A percentile compares a stretch with the other conserved stretches of the same genome.
Evolutionary conservation across 2,888 invertebrate species (phyloP).

Genomic region (Halocaridina rubra): DNA sequence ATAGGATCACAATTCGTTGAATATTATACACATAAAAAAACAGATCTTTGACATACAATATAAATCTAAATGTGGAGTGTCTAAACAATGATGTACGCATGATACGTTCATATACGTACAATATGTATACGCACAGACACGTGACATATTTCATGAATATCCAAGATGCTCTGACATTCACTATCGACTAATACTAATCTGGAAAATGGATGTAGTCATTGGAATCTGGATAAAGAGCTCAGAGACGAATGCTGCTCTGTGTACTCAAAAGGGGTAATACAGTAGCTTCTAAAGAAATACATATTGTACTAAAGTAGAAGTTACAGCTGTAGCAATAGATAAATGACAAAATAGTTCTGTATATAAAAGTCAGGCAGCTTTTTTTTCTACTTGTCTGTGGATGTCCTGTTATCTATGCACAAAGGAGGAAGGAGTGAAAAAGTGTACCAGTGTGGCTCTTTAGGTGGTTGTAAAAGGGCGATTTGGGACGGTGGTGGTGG

Average conservation of each 20-base stretch:
- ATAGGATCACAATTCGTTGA: too few relatives aligned
- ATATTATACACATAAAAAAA: too few relatives aligned
- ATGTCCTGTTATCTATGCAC: too few relatives aligned
- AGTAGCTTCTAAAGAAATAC: conserved; percentile 11
- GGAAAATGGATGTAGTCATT: conserved; percentile 10
- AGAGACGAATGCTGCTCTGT: not conserved
- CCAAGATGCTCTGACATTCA: not conserved
- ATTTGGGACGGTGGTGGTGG: conserved; percentile 60
- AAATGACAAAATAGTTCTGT: too few relatives aligned
- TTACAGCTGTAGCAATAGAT: too few relatives aligned
- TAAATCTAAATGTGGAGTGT: too few relatives aligned
- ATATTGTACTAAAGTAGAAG: too few relatives aligned
- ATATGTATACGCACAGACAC: not conserved
- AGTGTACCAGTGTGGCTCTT: conserved; percentile 57
- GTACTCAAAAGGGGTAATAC: not conserved
- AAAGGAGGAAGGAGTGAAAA: conserved; percentile 3
- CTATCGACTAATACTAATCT: conserved; percentile 1
- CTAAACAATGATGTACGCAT: not conserved
- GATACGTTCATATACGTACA: too few relatives aligned
- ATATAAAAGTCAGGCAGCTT: too few relatives aligned
- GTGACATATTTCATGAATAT: not conserved
- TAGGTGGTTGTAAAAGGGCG: conserved; percentile 59
- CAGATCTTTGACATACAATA: too few relatives aligned
- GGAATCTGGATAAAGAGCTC: not conserved
- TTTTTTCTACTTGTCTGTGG: too few relatives aligned